phyloP scores from a whole-genome alignment of 1,140 invertebrate genomes.

The Neotoxoptera formosana region DNA sequence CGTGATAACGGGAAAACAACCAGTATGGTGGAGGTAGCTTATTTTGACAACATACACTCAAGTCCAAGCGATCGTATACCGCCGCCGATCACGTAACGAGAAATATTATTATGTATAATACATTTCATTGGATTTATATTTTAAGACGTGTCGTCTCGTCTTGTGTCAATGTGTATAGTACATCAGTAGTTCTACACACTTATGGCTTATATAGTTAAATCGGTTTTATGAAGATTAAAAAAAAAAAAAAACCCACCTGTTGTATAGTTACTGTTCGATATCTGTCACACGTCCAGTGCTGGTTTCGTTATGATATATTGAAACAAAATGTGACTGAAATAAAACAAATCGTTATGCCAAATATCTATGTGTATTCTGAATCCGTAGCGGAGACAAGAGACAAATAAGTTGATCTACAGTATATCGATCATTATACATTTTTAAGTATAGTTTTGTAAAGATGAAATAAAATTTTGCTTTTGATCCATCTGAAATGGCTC shows the following conservation, averaged over 20 bases:
- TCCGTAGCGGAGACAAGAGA: neutral
- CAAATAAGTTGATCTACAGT: neutral
- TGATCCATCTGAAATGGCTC: neutral
- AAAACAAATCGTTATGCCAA: neutral
- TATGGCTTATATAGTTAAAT: too few species aligned
- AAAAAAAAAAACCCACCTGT: neutral
- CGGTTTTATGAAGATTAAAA: neutral
- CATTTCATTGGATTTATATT: neutral
- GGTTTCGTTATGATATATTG: neutral
- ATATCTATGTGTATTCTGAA: neutral
- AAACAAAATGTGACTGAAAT: neutral
- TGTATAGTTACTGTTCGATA: neutral
- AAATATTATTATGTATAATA: neutral
- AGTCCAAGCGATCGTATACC: neutral
- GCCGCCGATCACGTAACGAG: neutral
- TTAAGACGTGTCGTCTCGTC: neutral
- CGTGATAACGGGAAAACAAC: too few species aligned
- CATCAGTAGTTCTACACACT: too few species aligned
- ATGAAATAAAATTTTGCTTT: too few species aligned
- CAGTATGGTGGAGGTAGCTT: neutral
- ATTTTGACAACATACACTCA: neutral
- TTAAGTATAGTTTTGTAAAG: too few species aligned
- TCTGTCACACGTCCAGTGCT: neutral
- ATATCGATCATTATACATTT: too few species aligned
- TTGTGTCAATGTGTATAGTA: neutral